These are phyloP conservation scores for Lasioglossum malachurum DNA, from an alignment of 2,888 invertebrate genomes.

Conservation along the genomic window DNA sequence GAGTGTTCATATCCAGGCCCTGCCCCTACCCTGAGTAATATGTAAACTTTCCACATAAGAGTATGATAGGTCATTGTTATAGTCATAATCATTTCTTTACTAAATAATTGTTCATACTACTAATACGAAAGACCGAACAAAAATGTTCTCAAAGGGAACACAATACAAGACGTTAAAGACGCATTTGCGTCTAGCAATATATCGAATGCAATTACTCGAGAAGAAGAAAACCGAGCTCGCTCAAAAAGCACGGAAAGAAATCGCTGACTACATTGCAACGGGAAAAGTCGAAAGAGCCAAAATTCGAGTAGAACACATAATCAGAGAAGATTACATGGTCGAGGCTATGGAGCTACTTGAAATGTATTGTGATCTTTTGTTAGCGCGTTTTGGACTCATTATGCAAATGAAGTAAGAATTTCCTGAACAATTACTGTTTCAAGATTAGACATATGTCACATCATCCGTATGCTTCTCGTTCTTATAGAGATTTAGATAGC, in stretches of 20 bases:
- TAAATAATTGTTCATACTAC: slow-evolving; percentile 7
- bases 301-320: slow-evolving; percentile 99
- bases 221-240: slow-evolving; percentile 99
- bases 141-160: slow-evolving; percentile 95
- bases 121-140: slow-evolving; percentile 42
- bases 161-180: slow-evolving; percentile 99
- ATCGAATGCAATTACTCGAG: slow-evolving; percentile 96
- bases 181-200: slow-evolving; percentile 95
- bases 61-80: slow-evolving; percentile 29
- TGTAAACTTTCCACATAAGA: slow-evolving; percentile 16
- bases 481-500: slow-evolving; percentile 91
- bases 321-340: slow-evolving; percentile 99
- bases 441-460: neutral
- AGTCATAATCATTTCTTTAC: neutral
- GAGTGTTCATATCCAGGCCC: slow-evolving; percentile 7
- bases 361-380: slow-evolving; percentile 98
- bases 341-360: slow-evolving; percentile 99
- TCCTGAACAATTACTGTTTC: neutral
- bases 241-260: slow-evolving; percentile 98
- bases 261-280: slow-evolving; percentile 96
- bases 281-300: slow-evolving; percentile 96
- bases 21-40: slow-evolving; percentile 15
- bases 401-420: slow-evolving; percentile 95
- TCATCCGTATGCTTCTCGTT: neutral
- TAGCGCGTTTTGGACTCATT: slow-evolving; percentile 98